Evolutionary conservation across 2,888 invertebrate species (phyloP).

Genomic region (Pterobdella sp.): DNA sequence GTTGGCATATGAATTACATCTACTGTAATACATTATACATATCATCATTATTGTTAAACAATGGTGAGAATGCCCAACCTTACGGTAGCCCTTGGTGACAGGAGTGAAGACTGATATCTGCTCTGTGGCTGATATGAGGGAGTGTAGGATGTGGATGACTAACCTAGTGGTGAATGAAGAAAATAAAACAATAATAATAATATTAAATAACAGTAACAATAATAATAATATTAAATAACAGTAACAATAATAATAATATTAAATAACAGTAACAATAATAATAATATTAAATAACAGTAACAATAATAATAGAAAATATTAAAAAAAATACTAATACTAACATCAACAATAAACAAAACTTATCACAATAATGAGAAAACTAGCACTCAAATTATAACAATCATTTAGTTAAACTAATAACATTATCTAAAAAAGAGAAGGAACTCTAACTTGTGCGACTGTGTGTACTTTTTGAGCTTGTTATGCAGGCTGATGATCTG

Average conservation of each 20-base stretch:
- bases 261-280: no score
- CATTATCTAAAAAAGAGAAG: no score
- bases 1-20: background rate
- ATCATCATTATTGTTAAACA: slow-evolving; percentile 1
- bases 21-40: background rate
- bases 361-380: background rate
- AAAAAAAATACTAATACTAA: background rate
- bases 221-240: no score
- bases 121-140: slow-evolving; percentile 67
- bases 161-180: no score
- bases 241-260: no score
- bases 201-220: no score
- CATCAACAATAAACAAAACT: background rate
- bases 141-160: slow-evolving; percentile 54
- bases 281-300: no score
- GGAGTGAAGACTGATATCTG: slow-evolving; percentile 60
- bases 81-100: slow-evolving; percentile 17
- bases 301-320: background rate
- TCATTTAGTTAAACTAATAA: background rate
- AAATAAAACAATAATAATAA: no score
- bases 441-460: background rate
- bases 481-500: background rate
- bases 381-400: background rate
- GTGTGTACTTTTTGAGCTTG: background rate
- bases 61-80: slow-evolving; percentile 10